Percentiles rank a stretch among this genome's conserved stretches.
Conservation (phyloP, 2,113 vertebrate species). For the Choloepus hoffmanni region DNA sequence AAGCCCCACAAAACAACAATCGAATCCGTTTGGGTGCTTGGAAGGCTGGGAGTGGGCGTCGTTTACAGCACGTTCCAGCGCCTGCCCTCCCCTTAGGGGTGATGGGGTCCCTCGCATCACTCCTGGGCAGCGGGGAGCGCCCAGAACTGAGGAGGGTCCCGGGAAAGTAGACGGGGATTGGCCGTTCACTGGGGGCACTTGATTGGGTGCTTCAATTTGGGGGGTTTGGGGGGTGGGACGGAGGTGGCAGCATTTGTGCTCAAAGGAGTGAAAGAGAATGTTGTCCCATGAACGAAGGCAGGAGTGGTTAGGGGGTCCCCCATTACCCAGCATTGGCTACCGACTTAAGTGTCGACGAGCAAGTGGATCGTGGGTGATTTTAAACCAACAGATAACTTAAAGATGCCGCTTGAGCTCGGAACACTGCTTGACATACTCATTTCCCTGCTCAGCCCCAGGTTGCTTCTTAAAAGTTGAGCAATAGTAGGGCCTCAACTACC, state of each 20-base stretch:
- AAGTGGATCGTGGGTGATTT: constrained; percentile 11
- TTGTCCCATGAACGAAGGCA: constrained; percentile 26
- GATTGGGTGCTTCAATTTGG: constrained; percentile 65
- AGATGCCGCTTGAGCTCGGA: constrained; percentile 53
- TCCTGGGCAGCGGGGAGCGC: constrained; percentile 28
- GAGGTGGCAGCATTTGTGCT: constrained; percentile 71
- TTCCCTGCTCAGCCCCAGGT: not conserved
- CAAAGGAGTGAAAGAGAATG: constrained; percentile 37
- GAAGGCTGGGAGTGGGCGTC: constrained; percentile 62
- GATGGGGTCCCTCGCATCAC: constrained; percentile 60
- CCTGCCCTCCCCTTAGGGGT: constrained; percentile 40
- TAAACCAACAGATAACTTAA: constrained; percentile 51
- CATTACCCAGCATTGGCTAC: not conserved
- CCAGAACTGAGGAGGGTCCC: constrained; percentile 62
- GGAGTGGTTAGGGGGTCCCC: not conserved
- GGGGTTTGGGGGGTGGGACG: not conserved
- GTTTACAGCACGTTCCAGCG: constrained; percentile 50
- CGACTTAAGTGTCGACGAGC: constrained; percentile 50
- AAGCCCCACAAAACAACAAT: constrained; percentile 79
- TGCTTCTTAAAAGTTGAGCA: not conserved
- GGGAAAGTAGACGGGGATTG: constrained; percentile 73
- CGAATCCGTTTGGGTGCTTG: constrained; percentile 76
- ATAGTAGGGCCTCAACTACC: not conserved
- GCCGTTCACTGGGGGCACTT: constrained; percentile 58
- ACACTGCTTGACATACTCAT: not conserved